These are phyloP conservation scores for Octodon degus DNA, from an alignment of 2,113 vertebrate species.

Conservation along the genomic window DNA sequence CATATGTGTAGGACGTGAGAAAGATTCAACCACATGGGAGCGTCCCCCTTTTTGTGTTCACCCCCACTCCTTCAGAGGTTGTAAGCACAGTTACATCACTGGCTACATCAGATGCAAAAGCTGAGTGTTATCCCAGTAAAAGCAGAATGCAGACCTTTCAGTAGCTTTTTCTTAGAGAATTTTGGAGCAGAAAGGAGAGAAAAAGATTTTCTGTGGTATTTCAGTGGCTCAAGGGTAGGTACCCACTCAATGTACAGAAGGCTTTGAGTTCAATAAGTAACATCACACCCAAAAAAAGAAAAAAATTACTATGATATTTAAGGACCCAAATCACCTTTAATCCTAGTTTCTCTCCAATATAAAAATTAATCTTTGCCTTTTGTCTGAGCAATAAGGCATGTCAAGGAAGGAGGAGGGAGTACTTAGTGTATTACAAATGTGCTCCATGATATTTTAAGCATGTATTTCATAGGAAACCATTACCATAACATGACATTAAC, in stretches of 20 bases:
- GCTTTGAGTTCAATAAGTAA: neutral
- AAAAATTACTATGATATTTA: neutral
- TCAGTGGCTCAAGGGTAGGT: neutral
- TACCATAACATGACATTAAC: neutral
- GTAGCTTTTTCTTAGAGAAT: neutral
- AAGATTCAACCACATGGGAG: fast-evolving
- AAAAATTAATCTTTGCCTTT: neutral
- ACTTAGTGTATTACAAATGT: neutral
- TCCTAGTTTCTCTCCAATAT: neutral
- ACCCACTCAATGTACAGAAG: neutral
- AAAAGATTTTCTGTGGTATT: neutral
- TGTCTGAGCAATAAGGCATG: neutral
- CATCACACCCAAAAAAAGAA: neutral
- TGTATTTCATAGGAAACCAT: neutral
- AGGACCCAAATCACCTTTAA: neutral
- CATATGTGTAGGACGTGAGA: fast-evolving
- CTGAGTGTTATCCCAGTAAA: neutral
- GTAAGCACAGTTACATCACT: neutral
- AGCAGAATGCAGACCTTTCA: neutral
- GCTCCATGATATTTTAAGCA: neutral
- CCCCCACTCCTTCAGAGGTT: neutral
- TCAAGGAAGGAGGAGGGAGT: neutral
- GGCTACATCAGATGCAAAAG: neutral
- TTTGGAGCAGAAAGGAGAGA: neutral
- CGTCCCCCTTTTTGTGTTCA: neutral